These are phyloP conservation scores for Petrocephalus sullivani DNA, from an alignment of 2,797 vertebrate species.

Conservation along the genomic window DNA sequence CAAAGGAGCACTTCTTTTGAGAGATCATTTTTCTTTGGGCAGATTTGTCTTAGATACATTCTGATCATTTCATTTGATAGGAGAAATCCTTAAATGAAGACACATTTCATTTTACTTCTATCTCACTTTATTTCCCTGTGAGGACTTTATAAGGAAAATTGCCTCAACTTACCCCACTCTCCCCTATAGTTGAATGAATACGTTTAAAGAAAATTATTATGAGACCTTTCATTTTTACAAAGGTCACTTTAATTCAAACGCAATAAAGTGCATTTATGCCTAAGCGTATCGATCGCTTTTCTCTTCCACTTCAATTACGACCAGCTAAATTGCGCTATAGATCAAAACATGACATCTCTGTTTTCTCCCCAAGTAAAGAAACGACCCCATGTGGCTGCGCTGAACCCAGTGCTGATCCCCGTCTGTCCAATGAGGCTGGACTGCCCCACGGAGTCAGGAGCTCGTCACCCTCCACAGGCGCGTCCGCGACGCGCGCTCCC, in stretches of 20 bases:
- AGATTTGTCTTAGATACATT: too few relatives aligned
- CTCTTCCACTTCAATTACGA: not conserved
- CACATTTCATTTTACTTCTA: too few relatives aligned
- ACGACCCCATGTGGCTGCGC: not conserved
- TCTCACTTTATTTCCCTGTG: too few relatives aligned
- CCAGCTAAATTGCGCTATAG: not conserved
- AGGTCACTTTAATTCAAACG: not conserved
- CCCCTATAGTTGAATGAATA: not conserved
- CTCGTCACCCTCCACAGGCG: not conserved
- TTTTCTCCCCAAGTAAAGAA: not conserved
- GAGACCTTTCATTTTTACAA: not conserved
- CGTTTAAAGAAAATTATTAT: not conserved
- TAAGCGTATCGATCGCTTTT: not conserved
- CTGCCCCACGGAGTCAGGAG: conserved; percentile 18
- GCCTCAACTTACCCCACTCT: too few relatives aligned
- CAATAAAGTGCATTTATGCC: conserved; percentile 5
- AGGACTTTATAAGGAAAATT: too few relatives aligned
- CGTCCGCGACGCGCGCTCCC: conserved; percentile 13
- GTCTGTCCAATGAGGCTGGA: conserved; percentile 35
- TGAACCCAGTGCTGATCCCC: conserved; percentile 7
- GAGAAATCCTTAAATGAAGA: too few relatives aligned
- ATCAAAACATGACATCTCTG: conserved; percentile 1
- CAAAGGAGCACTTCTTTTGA: too few relatives aligned
- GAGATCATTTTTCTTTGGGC: too few relatives aligned
- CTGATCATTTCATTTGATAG: too few relatives aligned